These are phyloP conservation scores for Nemopilema nomurai DNA, from an alignment of 30 jellyfish, hydroid and myxozoan genomes.

Conservation along the genomic window DNA sequence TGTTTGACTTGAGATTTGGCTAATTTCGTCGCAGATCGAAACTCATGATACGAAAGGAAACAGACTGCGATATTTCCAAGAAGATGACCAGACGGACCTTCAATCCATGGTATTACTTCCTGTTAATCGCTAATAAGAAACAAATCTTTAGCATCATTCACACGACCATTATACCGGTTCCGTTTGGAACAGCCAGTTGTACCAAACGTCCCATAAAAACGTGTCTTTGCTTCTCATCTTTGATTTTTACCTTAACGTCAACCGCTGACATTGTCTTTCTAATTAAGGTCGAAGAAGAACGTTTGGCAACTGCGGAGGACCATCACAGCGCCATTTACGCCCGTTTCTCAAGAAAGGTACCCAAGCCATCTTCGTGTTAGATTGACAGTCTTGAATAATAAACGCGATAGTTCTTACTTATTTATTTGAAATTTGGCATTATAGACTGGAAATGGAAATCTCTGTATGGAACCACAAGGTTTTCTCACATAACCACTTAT, in stretches of 20 bases:
- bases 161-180: too few species aligned
- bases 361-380: neutral
- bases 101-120: slow-evolving; percentile 96
- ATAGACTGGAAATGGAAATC: too few species aligned
- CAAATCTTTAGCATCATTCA: too few species aligned
- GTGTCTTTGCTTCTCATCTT: too few species aligned
- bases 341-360: slow-evolving; percentile 67
- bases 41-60: slow-evolving; percentile 94
- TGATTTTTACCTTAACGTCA: neutral
- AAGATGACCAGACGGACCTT: slow-evolving; percentile 79
- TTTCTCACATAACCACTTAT: too few species aligned
- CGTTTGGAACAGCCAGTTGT: too few species aligned
- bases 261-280: neutral
- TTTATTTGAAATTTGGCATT: too few species aligned
- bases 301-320: slow-evolving; percentile 71
- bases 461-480: too few species aligned
- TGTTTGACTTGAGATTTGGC: too few species aligned
- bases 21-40: too few species aligned
- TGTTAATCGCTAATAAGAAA: neutral
- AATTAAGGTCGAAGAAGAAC: slow-evolving; percentile 70
- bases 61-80: slow-evolving; percentile 83
- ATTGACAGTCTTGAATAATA: neutral
- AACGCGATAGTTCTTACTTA: neutral
- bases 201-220: too few species aligned
- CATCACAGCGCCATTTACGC: slow-evolving; percentile 67